phyloP scores from a whole-genome alignment of 1,140 invertebrate species.

The Triops cancriformis region DNA sequence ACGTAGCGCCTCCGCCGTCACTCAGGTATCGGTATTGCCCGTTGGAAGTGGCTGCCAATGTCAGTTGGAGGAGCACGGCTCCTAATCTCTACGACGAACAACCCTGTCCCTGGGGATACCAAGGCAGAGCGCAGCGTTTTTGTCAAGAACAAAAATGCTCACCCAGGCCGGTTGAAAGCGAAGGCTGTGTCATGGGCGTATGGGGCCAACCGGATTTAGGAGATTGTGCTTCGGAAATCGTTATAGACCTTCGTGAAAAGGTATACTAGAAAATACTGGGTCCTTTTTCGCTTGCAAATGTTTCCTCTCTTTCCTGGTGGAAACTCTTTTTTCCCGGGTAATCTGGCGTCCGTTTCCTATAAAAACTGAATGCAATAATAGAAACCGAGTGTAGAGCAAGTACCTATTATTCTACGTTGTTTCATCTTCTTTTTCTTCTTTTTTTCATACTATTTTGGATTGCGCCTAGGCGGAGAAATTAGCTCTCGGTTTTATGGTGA shows the following conservation, averaged over 20 bases:
- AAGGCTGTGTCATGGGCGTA: not conserved
- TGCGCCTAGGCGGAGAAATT: not conserved
- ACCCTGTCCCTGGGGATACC: slow-evolving; percentile 19
- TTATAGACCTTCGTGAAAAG: not conserved
- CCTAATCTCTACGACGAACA: not conserved
- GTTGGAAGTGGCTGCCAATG: not conserved
- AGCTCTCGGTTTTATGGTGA: not conserved
- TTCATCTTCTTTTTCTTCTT: not conserved
- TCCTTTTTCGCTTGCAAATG: not conserved
- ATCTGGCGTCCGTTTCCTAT: not conserved
- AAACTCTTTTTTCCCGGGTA: not conserved
- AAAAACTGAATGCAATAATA: not conserved
- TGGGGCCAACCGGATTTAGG: slow-evolving; percentile 16
- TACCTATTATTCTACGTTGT: too few relatives aligned
- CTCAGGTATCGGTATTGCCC: not conserved
- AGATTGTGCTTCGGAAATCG: not conserved
- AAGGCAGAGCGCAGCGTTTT: not conserved
- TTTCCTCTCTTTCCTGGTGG: not conserved
- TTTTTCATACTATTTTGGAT: not conserved
- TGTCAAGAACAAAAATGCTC: not conserved
- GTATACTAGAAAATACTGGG: not conserved
- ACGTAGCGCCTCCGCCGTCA: not conserved
- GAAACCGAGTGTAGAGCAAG: not conserved
- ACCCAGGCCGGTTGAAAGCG: not conserved
- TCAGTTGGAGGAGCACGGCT: slow-evolving; percentile 11